Conservation (phyloP, 2,113 vertebrate species). For the Notiomystis cincta region DNA sequence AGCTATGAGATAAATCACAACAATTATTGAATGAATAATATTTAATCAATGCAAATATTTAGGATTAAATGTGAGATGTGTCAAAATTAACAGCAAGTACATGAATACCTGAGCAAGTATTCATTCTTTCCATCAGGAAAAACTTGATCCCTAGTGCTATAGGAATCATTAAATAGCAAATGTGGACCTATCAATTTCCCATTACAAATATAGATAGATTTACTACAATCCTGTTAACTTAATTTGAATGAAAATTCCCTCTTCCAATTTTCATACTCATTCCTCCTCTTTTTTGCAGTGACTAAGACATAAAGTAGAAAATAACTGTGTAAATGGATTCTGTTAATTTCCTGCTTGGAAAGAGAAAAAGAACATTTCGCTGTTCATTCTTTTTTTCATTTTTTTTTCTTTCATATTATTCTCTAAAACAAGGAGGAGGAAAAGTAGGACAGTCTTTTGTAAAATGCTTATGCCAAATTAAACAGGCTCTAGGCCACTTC, state of each 20-base stretch:
- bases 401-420: not conserved
- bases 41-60: not conserved
- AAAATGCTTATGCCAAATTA: not conserved
- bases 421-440: not conserved
- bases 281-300: not conserved
- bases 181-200: not conserved
- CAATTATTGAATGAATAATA: not conserved
- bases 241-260: not conserved
- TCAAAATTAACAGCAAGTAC: not conserved
- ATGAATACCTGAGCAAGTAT: not conserved
- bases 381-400: not conserved
- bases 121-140: not conserved
- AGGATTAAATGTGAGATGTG: not conserved
- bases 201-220: not conserved
- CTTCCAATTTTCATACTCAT: not conserved
- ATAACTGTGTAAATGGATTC: not conserved
- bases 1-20: not conserved
- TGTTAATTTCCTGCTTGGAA: not conserved
- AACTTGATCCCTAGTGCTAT: not conserved
- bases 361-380: not conserved
- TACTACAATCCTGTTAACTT: not conserved
- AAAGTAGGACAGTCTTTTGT: not conserved
- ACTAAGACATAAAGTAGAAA: not conserved
- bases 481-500: not conserved
- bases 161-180: not conserved